Evolutionary conservation across 2,113 vertebrate genomes (phyloP).

Genomic region (Parus major): DNA sequence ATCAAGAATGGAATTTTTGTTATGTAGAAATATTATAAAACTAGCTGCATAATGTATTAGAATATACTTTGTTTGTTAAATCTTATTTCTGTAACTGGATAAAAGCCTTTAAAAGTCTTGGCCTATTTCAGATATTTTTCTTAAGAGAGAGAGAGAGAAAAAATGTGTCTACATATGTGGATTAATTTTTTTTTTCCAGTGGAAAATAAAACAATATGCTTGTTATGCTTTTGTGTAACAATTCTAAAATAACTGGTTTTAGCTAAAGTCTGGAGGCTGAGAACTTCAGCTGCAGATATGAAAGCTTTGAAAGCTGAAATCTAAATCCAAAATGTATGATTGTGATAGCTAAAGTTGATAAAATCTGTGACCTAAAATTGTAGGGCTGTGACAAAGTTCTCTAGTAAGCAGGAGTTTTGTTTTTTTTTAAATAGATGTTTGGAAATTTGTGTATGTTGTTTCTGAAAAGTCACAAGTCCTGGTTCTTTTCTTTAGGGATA

Average conservation of each 20-base stretch:
- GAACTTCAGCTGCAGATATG: background rate
- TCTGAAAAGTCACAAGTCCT: background rate
- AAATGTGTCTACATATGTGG: background rate
- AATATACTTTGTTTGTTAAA: background rate
- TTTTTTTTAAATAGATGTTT: background rate
- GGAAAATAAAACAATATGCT: background rate
- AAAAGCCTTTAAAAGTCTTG: background rate
- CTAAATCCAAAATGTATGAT: background rate
- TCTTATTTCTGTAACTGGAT: background rate
- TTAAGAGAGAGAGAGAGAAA: background rate
- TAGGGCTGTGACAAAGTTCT: background rate
- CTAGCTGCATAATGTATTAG: constrained; percentile 2
- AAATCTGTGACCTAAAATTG: background rate
- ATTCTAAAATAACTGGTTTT: background rate
- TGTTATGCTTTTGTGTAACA: background rate
- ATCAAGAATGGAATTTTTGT: constrained; percentile 3
- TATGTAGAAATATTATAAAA: background rate
- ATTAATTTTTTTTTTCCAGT: background rate
- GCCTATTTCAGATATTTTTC: background rate
- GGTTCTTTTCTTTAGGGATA: constrained; percentile 78
- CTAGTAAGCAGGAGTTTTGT: background rate
- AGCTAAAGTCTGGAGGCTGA: background rate
- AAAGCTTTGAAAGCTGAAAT: background rate
- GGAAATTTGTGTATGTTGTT: background rate
- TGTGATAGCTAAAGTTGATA: background rate